Evolutionary conservation across 2,113 vertebrate species (phyloP).

Genomic region (Panurus biarmicus): DNA sequence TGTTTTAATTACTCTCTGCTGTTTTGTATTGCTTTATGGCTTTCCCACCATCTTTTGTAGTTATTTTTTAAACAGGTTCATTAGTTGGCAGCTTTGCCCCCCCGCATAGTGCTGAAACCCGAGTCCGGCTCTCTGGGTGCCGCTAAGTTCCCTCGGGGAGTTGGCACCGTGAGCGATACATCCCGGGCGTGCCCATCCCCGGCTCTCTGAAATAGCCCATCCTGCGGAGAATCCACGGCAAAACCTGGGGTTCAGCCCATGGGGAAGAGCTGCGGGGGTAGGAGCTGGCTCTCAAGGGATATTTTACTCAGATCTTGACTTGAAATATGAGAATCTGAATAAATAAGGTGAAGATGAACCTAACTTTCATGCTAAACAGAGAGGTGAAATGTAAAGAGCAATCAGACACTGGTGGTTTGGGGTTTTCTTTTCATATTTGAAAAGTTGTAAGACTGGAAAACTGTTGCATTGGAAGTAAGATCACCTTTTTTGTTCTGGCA

Average conservation of each 20-base stretch:
- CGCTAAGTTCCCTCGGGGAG: accelerated
- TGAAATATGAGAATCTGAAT: background rate
- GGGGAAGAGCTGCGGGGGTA: accelerated
- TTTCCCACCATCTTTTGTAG: accelerated
- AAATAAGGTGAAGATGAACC: background rate
- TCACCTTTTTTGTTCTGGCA: background rate
- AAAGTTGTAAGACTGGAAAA: background rate
- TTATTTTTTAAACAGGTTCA: background rate
- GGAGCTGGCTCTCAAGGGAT: background rate
- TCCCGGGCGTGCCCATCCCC: accelerated
- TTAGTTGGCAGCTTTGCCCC: accelerated
- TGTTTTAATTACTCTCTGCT: accelerated
- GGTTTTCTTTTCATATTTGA: background rate
- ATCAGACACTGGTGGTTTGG: accelerated
- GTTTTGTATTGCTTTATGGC: accelerated
- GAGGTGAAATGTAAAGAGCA: background rate
- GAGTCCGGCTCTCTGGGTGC: accelerated
- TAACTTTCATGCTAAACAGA: background rate
- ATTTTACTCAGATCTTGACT: background rate
- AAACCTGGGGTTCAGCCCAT: accelerated
- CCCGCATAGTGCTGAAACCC: accelerated
- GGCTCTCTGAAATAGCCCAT: accelerated
- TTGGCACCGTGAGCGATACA: accelerated
- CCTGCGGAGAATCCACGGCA: accelerated
- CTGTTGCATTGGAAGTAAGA: background rate